A percentile compares a stretch with the other conserved stretches of the same genome.
Evolutionary conservation across 2,888 invertebrate species (phyloP).

Genomic region (Melipona beecheii): DNA sequence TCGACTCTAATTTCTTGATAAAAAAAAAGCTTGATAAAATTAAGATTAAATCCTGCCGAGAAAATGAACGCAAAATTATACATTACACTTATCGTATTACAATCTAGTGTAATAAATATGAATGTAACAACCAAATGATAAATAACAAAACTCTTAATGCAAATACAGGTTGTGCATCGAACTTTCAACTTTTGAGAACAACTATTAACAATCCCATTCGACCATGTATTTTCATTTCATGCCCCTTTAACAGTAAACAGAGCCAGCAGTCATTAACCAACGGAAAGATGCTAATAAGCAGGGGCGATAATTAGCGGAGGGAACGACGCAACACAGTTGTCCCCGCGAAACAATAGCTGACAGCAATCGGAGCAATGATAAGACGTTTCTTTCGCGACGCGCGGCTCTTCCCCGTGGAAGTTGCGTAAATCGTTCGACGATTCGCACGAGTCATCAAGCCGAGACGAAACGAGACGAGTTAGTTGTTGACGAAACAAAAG

Average conservation of each 20-base stretch:
- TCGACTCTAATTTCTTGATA: no score
- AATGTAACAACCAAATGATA: no score
- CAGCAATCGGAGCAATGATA: conserved; percentile 41
- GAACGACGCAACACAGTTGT: conserved; percentile 1
- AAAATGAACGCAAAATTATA: no score
- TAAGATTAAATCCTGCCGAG: no score
- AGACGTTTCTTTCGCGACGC: conserved; percentile 22
- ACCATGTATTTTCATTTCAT: not conserved
- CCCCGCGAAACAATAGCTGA: conserved; percentile 33
- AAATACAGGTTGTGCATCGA: no score
- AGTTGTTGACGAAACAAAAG: conserved; percentile 44
- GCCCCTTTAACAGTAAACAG: not conserved
- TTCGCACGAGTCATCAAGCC: conserved; percentile 68
- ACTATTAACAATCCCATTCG: no score
- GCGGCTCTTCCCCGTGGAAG: not conserved
- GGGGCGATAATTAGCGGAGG: conserved; percentile 34
- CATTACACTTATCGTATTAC: no score
- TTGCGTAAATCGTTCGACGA: conserved; percentile 60
- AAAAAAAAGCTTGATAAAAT: no score
- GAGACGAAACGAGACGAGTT: conserved; percentile 28
- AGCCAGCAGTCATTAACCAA: conserved; percentile 21
- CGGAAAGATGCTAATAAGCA: conserved; percentile 7
- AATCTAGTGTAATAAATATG: no score
- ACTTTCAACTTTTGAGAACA: not conserved
- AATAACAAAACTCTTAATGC: no score